Conservation (phyloP, 1,140 invertebrate genomes). For the Drosophila ficusphila region DNA sequence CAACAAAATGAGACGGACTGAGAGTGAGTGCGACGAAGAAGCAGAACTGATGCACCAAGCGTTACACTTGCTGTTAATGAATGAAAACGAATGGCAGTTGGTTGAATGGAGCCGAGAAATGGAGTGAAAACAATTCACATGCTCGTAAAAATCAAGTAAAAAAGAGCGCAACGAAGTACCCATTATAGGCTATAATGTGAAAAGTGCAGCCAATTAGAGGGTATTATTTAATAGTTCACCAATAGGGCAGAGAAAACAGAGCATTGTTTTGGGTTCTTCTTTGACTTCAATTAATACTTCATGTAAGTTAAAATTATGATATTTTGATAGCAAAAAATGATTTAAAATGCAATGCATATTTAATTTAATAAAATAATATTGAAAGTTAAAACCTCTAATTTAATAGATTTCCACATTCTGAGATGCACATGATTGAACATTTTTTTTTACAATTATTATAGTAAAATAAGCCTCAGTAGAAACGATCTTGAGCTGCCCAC, state of each 20-base stretch:
- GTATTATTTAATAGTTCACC: neutral
- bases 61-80: slow-evolving; percentile 34
- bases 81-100: slow-evolving; percentile 33
- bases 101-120: slow-evolving; percentile 33
- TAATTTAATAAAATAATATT: too few species aligned
- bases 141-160: neutral
- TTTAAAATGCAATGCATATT: too few species aligned
- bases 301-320: too few species aligned
- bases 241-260: neutral
- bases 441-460: neutral
- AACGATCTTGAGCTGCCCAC: slow-evolving; percentile 28
- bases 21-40: slow-evolving; percentile 9
- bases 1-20: neutral
- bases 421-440: neutral
- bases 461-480: neutral
- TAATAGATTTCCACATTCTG: too few species aligned
- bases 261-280: too few species aligned
- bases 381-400: too few species aligned
- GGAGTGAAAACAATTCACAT: slow-evolving; percentile 40
- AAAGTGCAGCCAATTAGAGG: neutral
- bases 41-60: slow-evolving; percentile 32
- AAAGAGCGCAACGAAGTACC: neutral
- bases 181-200: neutral
- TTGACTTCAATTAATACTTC: too few species aligned
- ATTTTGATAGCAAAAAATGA: too few species aligned